Percentiles rank a stretch among this genome's conserved stretches.
Evolutionary conservation across 2,113 vertebrate species (phyloP).

Genomic region (Catharus minimus): DNA sequence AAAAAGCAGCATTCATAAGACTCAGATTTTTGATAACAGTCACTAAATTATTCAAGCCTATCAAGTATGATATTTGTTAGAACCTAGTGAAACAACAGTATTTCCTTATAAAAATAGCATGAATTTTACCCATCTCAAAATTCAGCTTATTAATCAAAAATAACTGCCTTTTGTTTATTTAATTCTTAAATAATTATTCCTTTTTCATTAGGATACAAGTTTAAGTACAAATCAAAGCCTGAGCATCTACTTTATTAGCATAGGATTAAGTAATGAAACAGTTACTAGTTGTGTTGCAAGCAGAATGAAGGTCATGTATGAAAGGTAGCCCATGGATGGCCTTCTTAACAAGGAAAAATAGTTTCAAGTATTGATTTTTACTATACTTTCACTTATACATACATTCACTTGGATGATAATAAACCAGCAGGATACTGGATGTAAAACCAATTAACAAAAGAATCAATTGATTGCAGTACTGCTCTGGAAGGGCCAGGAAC

Average conservation of each 20-base stretch:
- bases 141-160: neutral
- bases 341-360: constrained; percentile 5
- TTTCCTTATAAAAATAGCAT: neutral
- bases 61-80: neutral
- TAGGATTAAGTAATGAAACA: neutral
- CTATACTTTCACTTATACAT: constrained; percentile 36
- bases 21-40: neutral
- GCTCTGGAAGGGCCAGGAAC: constrained; percentile 10
- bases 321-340: constrained; percentile 8
- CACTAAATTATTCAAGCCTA: neutral
- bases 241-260: neutral
- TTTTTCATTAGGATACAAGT: neutral
- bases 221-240: neutral
- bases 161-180: neutral
- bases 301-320: neutral
- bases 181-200: neutral
- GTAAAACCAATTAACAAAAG: constrained; percentile 67
- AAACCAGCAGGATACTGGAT: constrained; percentile 48
- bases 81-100: neutral
- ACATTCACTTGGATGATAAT: constrained; percentile 45
- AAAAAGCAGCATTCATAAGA: neutral
- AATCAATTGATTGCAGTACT: constrained; percentile 45
- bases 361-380: constrained; percentile 65
- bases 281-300: neutral
- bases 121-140: constrained; percentile 1